Conservation (phyloP, 2,113 vertebrate species). For the Pyrgilauda ruficollis region DNA sequence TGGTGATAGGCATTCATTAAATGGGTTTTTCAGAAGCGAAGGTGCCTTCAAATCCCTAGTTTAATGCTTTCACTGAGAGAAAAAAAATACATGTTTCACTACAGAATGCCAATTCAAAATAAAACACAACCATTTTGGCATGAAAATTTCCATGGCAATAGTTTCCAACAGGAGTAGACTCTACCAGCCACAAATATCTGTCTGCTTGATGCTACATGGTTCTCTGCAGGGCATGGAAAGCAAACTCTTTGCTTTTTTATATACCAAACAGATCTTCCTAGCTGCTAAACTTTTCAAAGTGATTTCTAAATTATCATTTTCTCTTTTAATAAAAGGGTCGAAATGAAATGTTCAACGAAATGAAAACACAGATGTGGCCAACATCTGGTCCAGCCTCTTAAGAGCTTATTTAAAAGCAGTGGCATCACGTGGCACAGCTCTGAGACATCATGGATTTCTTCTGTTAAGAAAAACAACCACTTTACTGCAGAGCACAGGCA, state of each 20-base stretch:
- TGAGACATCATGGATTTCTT: neutral
- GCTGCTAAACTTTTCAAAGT: constrained; percentile 30
- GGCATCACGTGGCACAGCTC: constrained; percentile 39
- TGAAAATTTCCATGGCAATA: neutral
- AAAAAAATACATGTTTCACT: neutral
- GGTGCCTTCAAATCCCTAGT: neutral
- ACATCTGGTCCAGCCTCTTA: constrained; percentile 64
- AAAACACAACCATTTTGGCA: neutral
- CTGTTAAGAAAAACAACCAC: neutral
- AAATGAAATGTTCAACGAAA: neutral
- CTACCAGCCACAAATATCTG: neutral
- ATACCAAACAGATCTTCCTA: neutral
- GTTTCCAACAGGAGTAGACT: neutral
- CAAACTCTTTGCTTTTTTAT: neutral
- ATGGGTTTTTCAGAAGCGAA: neutral
- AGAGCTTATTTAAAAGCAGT: constrained; percentile 62
- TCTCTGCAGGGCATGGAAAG: neutral
- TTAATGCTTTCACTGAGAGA: neutral
- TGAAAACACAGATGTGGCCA: constrained; percentile 67
- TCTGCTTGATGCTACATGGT: neutral
- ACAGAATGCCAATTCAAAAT: neutral
- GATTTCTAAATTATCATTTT: constrained; percentile 37
- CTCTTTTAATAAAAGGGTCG: constrained; percentile 16
- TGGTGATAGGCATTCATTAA: constrained; percentile 2
- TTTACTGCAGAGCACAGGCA: constrained; percentile 22